Conservation (phyloP, 2,888 invertebrate species). For the Polylopha cassiicola region DNA sequence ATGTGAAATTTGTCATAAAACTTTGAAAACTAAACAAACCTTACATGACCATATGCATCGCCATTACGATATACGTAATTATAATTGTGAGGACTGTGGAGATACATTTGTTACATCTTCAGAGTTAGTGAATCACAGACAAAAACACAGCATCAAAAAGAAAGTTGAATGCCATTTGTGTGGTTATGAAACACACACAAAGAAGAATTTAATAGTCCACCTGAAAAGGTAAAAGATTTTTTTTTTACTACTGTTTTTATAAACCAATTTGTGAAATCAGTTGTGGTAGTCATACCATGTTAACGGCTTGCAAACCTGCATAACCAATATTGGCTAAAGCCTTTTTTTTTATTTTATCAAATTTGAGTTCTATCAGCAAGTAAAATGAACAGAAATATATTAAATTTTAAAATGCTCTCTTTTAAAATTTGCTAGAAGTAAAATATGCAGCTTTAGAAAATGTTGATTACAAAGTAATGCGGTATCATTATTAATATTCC, state of each 20-base stretch:
- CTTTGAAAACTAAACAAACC: constrained; percentile 57
- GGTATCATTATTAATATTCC: too few relatives aligned
- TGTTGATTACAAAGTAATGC: too few relatives aligned
- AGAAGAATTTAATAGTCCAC: constrained; percentile 60
- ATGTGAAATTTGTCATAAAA: constrained; percentile 62
- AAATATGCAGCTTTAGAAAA: too few relatives aligned
- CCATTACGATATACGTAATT: constrained; percentile 66
- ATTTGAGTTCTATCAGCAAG: too few relatives aligned
- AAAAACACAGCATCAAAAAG: constrained; percentile 51
- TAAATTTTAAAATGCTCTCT: too few relatives aligned
- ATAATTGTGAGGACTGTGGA: constrained; percentile 69
- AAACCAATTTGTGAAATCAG: not conserved
- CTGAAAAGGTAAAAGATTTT: constrained; percentile 50
- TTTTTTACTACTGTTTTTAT: not conserved
- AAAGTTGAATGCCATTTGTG: constrained; percentile 61
- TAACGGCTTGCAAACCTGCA: too few relatives aligned
- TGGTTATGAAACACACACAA: constrained; percentile 60
- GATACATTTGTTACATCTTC: constrained; percentile 65
- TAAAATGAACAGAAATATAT: too few relatives aligned
- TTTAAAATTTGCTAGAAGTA: too few relatives aligned
- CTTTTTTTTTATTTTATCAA: too few relatives aligned
- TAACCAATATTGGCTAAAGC: too few relatives aligned
- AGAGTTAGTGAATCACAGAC: constrained; percentile 63
- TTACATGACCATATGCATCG: constrained; percentile 60
- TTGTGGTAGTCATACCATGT: too few relatives aligned